Base-by-base conservation (phyloP, 1,140 invertebrate species). In the Penaeus indicus region DNA sequence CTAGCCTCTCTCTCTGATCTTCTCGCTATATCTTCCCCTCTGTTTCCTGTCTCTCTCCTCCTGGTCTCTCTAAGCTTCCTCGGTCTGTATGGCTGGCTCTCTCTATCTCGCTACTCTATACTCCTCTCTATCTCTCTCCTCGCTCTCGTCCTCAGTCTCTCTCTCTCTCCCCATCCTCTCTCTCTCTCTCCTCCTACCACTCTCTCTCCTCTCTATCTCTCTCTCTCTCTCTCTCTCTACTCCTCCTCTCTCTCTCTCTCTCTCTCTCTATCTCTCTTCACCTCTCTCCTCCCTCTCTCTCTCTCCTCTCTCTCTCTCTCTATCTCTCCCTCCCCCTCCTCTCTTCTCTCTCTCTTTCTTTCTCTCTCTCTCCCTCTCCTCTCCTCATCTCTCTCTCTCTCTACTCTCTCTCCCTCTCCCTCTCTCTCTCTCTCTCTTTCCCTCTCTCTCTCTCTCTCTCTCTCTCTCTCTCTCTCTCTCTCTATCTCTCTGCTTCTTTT, bases 171-270 rank as follows among this genome's bases (percentile, higher is more conserved):
- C n/a, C n/a, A 16, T 64, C n/a, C 63, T 64, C 63, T n/a, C n/a
- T 64, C 63, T 64, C 63, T 64, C n/a, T n/a, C 63, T 64, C n/a
- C 63, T n/a, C 63, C n/a, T 64, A n/a, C 16, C 16, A 16, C n/a
- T 64, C n/a, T 18, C 63, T 64, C n/a, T 64, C 63, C n/a, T n/a
- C 63, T 64, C 63, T 64, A 18, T 16, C 63, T 64, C 63, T n/a
- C n/a, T 64, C n/a, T 64, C 63, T 64, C n/a, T 64, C 63, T 64
- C 63, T n/a, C n/a, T n/a, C n/a, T 64, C n/a, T n/a, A 18, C 63
- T n/a, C 63, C n/a, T n/a, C n/a, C n/a, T n/a, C n/a, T n/a, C n/a
- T n/a, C n/a, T n/a, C n/a, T n/a, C n/a, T n/a, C n/a, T n/a, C n/a
- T n/a, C n/a, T n/a, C n/a, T n/a, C n/a, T n/a, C n/a, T n/a, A n/a